Base-by-base conservation (phyloP, 2,113 vertebrate genomes). In the Bagarius yarrelli region DNA sequence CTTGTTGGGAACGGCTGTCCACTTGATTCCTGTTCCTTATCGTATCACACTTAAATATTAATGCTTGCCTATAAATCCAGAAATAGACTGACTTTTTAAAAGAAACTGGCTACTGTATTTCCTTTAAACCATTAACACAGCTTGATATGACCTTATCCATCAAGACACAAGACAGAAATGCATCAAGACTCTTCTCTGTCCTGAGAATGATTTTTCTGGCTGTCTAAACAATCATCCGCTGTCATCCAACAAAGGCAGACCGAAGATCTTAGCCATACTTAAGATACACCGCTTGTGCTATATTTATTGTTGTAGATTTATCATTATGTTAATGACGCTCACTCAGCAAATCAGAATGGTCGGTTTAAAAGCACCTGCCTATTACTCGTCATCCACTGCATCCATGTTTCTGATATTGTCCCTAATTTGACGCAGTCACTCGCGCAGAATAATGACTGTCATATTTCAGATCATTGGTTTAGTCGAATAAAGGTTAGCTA, bases 401-500 rank as follows among this genome's bases (percentile, higher is more conserved):
- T 4, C 55, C 59, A 57, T 47, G 59, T 44, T 75, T 82, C 36
- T 55, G 14, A 80, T 60, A 63, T 52, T 52, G 3, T 81, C 55
- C 60, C 36, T 70, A 6, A 72, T 82, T 84, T 76, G 32, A 14
- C 9, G 0, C 44, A 63, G 71, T 73, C 67, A 71, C 32, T 70
- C 78, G 50, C 79, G 67, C n/a, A 52, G 66, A 6, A 60, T 47
- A 66, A 66, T 81, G 80, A 70, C 71, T 57, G 74, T 67, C 32
- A 67, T 52, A 67, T 84, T 78, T 76, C 27, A 82, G 69, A 75
- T 86, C 70, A 25, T 47, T 59, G 73, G 44, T 81, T 72, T 52
- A 36, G 70, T 52, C 52, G 52, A 71, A 59, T 73, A 27, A 52
- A 74, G 52, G 25, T 63, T 50, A 73, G 25, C 19, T 40, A 53